phyloP scores from a whole-genome alignment of 2,888 invertebrate genomes.

The Phania funesta region DNA sequence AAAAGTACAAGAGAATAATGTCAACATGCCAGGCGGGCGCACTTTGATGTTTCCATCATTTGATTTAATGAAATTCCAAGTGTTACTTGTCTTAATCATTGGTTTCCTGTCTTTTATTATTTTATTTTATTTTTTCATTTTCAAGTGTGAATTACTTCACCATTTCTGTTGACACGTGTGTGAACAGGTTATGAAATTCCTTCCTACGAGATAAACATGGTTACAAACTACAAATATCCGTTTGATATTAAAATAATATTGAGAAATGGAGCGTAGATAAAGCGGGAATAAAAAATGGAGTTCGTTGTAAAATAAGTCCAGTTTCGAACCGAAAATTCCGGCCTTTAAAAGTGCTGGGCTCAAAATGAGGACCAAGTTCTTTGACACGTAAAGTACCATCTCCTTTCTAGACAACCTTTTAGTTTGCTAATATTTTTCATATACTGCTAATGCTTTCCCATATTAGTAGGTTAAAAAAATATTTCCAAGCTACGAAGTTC shows the following conservation, averaged over 20 bases:
- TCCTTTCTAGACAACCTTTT: no score
- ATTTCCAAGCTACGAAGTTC: no score
- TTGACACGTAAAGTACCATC: no score
- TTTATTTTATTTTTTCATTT: background rate
- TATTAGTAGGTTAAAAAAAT: no score
- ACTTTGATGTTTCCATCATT: constrained; percentile 52
- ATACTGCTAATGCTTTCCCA: no score
- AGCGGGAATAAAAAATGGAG: no score
- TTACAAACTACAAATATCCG: constrained; percentile 10
- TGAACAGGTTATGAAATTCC: constrained; percentile 51
- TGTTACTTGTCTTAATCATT: constrained; percentile 58
- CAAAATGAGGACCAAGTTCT: no score
- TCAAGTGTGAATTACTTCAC: constrained; percentile 58
- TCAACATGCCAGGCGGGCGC: constrained; percentile 37
- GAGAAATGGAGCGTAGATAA: no score
- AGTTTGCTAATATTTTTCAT: no score
- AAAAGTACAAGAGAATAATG: constrained; percentile 36
- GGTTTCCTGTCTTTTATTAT: constrained; percentile 48
- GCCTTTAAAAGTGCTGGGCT: no score
- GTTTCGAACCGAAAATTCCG: no score
- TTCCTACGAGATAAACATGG: constrained; percentile 12
- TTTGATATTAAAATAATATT: constrained; percentile 13
- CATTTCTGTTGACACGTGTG: constrained; percentile 56
- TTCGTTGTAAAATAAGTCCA: no score
- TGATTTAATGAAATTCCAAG: constrained; percentile 65